Conservation (phyloP, 2,888 invertebrate genomes). For the Oligia fasciuncula region DNA sequence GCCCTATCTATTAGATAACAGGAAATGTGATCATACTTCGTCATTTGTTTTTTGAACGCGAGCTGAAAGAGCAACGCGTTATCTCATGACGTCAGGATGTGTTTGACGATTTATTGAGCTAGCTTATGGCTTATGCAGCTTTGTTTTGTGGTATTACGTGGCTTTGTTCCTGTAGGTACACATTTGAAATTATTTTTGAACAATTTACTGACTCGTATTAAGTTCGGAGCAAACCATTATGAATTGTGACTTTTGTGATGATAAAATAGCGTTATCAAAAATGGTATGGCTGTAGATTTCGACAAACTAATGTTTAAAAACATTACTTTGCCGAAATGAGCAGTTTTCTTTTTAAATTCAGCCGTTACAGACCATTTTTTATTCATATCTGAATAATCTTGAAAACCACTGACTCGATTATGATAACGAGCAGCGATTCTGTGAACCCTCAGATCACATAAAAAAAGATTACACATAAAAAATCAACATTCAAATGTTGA, state of each 20-base stretch:
- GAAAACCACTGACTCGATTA: conserved; percentile 26
- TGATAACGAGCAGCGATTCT: conserved; percentile 17
- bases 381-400: conserved; percentile 14
- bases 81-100: conserved; percentile 47
- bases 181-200: not conserved
- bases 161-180: conserved; percentile 5
- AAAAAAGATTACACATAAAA: conserved; percentile 3
- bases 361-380: not conserved
- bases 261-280: not conserved
- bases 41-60: conserved; percentile 55
- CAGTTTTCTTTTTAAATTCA: not conserved
- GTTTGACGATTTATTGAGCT: conserved; percentile 57
- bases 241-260: not conserved
- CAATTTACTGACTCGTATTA: not conserved
- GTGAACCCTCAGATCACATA: not conserved
- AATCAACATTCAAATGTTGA: not conserved
- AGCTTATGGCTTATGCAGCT: conserved; percentile 22
- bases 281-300: not conserved
- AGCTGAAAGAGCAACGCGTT: conserved; percentile 50
- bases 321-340: conserved; percentile 1
- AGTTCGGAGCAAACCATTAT: not conserved
- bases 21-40: conserved; percentile 62
- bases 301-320: not conserved
- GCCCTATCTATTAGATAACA: conserved; percentile 51
- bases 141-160: conserved; percentile 35